Percentiles rank a stretch among this genome's conserved stretches.
phyloP scores from a whole-genome alignment of 2,113 vertebrate genomes.

The Canis aureus region DNA sequence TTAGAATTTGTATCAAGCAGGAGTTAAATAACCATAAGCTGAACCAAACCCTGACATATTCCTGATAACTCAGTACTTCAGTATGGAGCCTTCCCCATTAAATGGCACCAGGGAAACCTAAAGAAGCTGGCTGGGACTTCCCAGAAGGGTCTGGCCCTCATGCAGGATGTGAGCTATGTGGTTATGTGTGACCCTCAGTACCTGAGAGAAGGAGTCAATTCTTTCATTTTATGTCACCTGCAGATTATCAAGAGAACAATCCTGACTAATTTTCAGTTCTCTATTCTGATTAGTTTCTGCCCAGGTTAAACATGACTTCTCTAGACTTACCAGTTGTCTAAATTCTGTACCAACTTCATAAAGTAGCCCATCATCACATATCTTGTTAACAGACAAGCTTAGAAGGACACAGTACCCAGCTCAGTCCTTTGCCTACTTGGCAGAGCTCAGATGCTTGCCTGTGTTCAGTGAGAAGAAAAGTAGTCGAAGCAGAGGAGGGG shows the following conservation, averaged over 20 bases:
- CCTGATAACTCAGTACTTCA: background rate
- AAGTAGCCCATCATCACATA: background rate
- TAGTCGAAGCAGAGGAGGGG: background rate
- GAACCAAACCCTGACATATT: background rate
- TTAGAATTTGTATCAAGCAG: background rate
- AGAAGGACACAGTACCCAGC: background rate
- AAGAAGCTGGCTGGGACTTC: background rate
- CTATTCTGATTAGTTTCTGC: constrained; percentile 6
- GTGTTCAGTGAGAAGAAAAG: background rate
- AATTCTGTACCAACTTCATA: background rate
- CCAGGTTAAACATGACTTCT: background rate
- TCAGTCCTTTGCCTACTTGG: constrained; percentile 11
- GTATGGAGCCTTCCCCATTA: background rate
- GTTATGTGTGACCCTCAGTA: background rate
- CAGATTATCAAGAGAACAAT: background rate
- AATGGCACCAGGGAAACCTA: background rate
- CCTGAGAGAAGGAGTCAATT: background rate
- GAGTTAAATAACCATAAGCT: background rate
- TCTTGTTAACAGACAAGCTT: background rate
- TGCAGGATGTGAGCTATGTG: background rate
- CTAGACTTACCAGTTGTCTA: background rate
- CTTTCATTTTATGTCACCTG: background rate
- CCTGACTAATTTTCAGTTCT: constrained; percentile 14
- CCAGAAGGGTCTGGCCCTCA: background rate
- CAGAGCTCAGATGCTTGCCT: background rate